phyloP scores from a whole-genome alignment of 2,888 invertebrate species.

The Laspeyria flexula region DNA sequence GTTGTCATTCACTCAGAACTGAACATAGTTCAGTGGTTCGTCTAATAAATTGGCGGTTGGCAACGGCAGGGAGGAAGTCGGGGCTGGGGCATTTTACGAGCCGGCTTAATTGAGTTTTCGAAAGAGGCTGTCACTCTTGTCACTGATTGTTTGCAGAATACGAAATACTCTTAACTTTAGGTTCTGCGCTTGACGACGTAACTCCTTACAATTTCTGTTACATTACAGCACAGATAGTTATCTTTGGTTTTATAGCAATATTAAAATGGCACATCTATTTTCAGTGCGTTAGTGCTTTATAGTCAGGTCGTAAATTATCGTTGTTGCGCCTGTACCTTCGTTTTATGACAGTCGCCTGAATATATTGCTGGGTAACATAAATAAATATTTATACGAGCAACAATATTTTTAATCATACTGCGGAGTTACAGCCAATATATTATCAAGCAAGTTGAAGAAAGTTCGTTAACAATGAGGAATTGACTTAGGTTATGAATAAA shows the following conservation, averaged over 20 bases:
- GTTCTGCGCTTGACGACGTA: constrained; percentile 1
- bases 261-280: constrained; percentile 57
- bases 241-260: constrained; percentile 52
- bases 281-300: constrained; percentile 48
- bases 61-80: constrained; percentile 40
- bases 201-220: constrained; percentile 7
- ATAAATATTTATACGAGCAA: constrained; percentile 17
- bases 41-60: constrained; percentile 59
- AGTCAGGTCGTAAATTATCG: constrained; percentile 58
- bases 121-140: constrained; percentile 47
- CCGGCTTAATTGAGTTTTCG: constrained; percentile 62
- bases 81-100: constrained; percentile 55
- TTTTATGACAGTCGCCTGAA: constrained; percentile 52
- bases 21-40: constrained; percentile 52
- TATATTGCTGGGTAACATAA: constrained; percentile 45
- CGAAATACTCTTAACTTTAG: constrained; percentile 13
- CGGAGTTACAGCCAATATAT: constrained; percentile 7
- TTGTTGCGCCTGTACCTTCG: constrained; percentile 43
- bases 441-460: constrained; percentile 14
- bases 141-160: constrained; percentile 36
- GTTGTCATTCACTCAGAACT: constrained; percentile 23
- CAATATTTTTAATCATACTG: constrained; percentile 16
- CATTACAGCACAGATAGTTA: constrained; percentile 15
- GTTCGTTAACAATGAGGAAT: constrained; percentile 14
- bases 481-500: constrained; percentile 26